Percentiles rank a stretch among this genome's conserved stretches.
Evolutionary conservation across 2,113 vertebrate species (phyloP).

Genomic region (Poecilia latipinna): DNA sequence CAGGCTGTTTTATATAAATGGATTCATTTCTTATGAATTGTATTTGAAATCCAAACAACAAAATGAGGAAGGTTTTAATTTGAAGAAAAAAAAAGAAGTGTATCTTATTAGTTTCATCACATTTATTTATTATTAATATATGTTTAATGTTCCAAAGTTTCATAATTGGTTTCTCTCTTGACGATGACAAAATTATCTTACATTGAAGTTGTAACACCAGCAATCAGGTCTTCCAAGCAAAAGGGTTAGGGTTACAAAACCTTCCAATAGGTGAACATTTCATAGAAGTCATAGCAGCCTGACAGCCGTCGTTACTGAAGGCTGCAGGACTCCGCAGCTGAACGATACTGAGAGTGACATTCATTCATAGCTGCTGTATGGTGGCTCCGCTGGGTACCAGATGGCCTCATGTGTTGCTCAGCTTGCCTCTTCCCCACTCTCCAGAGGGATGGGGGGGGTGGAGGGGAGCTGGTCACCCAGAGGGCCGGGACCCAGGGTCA

Average conservation of each 20-base stretch:
- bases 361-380: constrained; percentile 13
- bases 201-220: not conserved
- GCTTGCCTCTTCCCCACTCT: constrained; percentile 53
- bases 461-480: constrained; percentile 50
- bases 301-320: constrained; percentile 16
- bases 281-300: not conserved
- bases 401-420: constrained; percentile 75
- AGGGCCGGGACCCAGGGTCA: constrained; percentile 69
- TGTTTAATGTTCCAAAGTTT: not conserved
- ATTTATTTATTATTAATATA: not conserved
- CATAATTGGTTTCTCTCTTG: not conserved
- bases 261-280: constrained; percentile 2
- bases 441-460: constrained; percentile 42
- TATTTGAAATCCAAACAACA: not conserved
- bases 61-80: not conserved
- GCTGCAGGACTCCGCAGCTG: constrained; percentile 6
- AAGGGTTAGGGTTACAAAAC: not conserved
- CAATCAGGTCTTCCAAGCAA: not conserved
- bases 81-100: not conserved
- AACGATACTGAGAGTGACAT: constrained; percentile 25
- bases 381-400: constrained; percentile 70
- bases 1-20: not conserved
- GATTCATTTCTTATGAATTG: too few relatives aligned
- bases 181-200: not conserved
- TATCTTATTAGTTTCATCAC: too few relatives aligned